phyloP scores from a whole-genome alignment of 2,113 vertebrate genomes.

The Caranx ignobilis region DNA sequence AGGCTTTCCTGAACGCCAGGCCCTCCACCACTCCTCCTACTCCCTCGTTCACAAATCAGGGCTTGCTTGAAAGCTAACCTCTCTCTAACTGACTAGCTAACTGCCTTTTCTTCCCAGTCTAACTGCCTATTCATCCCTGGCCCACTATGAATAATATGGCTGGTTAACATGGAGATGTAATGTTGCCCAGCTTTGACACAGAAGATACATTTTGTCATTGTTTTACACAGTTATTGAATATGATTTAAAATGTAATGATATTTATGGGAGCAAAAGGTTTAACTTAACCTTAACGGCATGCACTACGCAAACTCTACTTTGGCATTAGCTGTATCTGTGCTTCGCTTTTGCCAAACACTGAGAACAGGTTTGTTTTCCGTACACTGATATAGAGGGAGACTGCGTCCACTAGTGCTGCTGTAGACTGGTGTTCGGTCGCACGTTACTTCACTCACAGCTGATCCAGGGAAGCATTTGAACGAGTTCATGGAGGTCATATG shows the following conservation, averaged over 20 bases:
- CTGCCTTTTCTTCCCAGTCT: slow-evolving; percentile 55
- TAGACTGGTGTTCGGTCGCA: neutral
- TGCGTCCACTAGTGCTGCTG: neutral
- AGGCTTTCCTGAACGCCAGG: slow-evolving; percentile 70
- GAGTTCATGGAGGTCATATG: too few species aligned
- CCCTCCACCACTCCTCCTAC: slow-evolving; percentile 67
- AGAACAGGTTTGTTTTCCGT: neutral
- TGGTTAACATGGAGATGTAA: slow-evolving; percentile 5
- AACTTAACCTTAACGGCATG: neutral
- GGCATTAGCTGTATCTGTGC: neutral
- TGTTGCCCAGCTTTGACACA: neutral
- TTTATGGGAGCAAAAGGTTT: neutral
- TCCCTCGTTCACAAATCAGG: slow-evolving; percentile 68
- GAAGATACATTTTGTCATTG: neutral
- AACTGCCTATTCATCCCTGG: slow-evolving; percentile 58
- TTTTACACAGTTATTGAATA: neutral
- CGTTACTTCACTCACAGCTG: too few species aligned
- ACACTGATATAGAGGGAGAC: neutral
- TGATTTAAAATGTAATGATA: neutral
- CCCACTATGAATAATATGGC: slow-evolving; percentile 53
- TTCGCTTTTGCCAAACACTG: neutral
- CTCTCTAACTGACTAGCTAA: slow-evolving; percentile 69
- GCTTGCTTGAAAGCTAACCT: slow-evolving; percentile 66
- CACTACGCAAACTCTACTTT: neutral
- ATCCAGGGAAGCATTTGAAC: too few species aligned